phyloP scores from a whole-genome alignment of 2,113 vertebrate genomes.

The Phasianus colchicus region DNA sequence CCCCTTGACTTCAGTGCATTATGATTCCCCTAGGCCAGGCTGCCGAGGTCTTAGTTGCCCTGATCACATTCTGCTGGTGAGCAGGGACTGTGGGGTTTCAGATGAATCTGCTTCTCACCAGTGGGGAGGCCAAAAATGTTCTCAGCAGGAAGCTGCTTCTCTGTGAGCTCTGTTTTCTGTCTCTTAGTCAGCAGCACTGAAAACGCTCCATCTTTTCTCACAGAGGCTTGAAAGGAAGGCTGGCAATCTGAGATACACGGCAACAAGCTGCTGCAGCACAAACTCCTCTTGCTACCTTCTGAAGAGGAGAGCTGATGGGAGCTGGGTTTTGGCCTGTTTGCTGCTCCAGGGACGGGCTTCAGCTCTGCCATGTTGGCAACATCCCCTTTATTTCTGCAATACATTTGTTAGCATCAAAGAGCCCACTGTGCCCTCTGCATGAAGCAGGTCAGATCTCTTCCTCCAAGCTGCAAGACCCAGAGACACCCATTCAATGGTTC shows the following conservation, averaged over 20 bases:
- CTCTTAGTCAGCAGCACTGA: background rate
- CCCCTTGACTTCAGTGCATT: background rate
- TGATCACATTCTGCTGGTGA: background rate
- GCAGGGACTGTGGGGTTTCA: background rate
- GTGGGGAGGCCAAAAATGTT: background rate
- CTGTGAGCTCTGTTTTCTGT: background rate
- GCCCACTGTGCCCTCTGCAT: background rate
- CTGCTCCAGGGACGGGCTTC: background rate
- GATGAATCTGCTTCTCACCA: background rate
- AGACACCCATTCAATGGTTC: background rate
- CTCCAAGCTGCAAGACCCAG: background rate
- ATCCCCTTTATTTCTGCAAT: background rate
- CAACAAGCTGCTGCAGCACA: background rate
- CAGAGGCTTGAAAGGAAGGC: background rate
- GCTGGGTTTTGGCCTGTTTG: background rate
- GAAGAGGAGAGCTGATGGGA: background rate
- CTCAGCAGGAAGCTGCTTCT: fast-evolving
- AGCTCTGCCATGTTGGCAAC: background rate
- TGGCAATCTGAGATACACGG: background rate
- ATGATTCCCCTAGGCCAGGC: fast-evolving
- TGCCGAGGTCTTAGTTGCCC: background rate
- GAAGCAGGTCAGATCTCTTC: background rate
- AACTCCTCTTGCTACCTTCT: background rate
- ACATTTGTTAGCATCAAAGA: background rate
- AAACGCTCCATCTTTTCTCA: background rate